phyloP scores from a whole-genome alignment of 2,797 vertebrate species.

The Geranospiza caerulescens region DNA sequence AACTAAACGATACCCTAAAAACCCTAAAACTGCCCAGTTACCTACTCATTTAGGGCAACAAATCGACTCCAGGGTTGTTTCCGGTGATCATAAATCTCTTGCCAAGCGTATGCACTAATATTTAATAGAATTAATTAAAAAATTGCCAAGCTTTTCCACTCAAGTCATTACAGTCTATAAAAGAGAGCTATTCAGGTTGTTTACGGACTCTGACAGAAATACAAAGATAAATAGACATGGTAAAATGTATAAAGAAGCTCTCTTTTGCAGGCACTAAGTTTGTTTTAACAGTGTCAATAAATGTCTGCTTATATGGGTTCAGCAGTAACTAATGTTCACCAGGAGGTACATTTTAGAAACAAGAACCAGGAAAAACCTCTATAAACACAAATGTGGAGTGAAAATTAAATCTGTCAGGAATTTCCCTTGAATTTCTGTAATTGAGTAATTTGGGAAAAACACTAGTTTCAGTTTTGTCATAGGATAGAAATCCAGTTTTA shows the following conservation, averaged over 20 bases:
- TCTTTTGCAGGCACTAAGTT: slow-evolving; percentile 47
- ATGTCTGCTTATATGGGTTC: slow-evolving; percentile 10
- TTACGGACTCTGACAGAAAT: slow-evolving; percentile 47
- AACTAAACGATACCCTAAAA: background rate
- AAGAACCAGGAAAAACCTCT: slow-evolving; percentile 5
- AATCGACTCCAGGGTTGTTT: background rate
- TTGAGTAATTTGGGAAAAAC: slow-evolving; percentile 21
- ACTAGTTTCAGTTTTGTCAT: slow-evolving; percentile 24
- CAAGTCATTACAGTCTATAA: background rate
- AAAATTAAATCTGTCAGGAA: slow-evolving; percentile 51
- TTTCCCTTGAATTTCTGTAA: slow-evolving; percentile 33
- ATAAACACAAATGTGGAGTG: slow-evolving; percentile 1
- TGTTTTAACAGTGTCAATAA: slow-evolving; percentile 60
- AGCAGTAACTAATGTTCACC: slow-evolving; percentile 20
- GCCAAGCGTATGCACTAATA: background rate
- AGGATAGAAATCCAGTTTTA: slow-evolving; percentile 21
- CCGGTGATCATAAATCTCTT: background rate
- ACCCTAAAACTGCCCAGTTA: background rate
- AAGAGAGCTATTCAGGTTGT: slow-evolving; percentile 38
- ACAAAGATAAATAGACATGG: slow-evolving; percentile 48
- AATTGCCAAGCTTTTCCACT: slow-evolving; percentile 13
- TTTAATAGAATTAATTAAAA: slow-evolving; percentile 52
- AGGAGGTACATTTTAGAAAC: slow-evolving; percentile 39
- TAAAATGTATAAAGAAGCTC: slow-evolving; percentile 58
- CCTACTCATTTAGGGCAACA: background rate